These are phyloP conservation scores for Heloderma charlesbogerti DNA, from an alignment of 2,113 vertebrate genomes.

Conservation along the genomic window DNA sequence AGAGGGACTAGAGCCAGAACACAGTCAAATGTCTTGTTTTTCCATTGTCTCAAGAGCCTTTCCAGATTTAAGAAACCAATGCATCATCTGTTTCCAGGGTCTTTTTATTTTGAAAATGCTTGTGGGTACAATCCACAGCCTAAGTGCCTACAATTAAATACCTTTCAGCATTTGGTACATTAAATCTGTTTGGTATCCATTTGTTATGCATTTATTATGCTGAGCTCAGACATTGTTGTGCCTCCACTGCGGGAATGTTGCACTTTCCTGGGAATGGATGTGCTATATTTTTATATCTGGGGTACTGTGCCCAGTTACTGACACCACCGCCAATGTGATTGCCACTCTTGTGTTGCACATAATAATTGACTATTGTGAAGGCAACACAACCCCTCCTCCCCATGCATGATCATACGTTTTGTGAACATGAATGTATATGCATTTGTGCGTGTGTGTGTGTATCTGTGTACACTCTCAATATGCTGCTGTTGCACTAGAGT, in stretches of 20 bases:
- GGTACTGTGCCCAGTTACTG: not conserved
- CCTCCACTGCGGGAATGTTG: too few relatives aligned
- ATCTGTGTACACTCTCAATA: too few relatives aligned
- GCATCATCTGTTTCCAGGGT: constrained; percentile 18
- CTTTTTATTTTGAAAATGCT: constrained; percentile 11
- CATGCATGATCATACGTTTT: too few relatives aligned
- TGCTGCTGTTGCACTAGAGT: too few relatives aligned
- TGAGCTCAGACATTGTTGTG: not conserved
- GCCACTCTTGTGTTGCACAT: not conserved
- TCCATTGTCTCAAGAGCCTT: constrained; percentile 27
- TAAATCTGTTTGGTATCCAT: not conserved
- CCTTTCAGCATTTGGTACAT: not conserved
- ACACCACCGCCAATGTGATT: not conserved
- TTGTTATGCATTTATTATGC: not conserved
- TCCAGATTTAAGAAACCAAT: constrained; percentile 24
- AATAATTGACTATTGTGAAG: not conserved
- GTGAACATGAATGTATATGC: too few relatives aligned
- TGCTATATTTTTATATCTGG: not conserved
- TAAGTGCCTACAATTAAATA: not conserved
- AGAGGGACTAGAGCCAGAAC: not conserved
- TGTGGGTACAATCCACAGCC: not conserved
- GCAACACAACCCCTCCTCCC: not conserved
- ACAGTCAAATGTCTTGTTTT: constrained; percentile 20
- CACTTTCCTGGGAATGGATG: not conserved
- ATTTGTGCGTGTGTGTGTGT: too few relatives aligned